Evolutionary conservation across 2,797 vertebrate species (phyloP).

Genomic region (Cossypha heuglini): DNA sequence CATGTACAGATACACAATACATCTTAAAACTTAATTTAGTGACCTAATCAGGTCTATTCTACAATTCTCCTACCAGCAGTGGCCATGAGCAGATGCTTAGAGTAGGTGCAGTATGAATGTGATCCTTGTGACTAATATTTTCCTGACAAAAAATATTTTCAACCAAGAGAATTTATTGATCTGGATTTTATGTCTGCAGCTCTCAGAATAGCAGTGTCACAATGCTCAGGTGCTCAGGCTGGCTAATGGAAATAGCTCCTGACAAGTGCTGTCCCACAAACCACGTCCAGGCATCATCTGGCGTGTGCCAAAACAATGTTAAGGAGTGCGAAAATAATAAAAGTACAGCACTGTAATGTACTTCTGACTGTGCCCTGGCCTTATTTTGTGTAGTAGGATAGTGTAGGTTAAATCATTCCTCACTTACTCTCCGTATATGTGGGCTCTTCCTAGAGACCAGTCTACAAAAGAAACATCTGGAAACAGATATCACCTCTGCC

Average conservation of each 20-base stretch:
- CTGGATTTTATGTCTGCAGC: not conserved
- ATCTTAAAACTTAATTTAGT: not conserved
- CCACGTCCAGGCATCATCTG: not conserved
- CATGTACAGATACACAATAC: fast-evolving
- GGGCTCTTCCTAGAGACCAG: not conserved
- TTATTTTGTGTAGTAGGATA: not conserved
- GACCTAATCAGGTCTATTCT: not conserved
- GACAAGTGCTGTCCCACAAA: not conserved
- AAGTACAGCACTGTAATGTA: not conserved
- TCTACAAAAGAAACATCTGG: not conserved
- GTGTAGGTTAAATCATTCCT: not conserved
- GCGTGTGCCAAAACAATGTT: not conserved
- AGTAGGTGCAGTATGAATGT: not conserved
- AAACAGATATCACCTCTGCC: not conserved
- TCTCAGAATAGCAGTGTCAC: not conserved
- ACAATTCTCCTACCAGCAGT: not conserved
- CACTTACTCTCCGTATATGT: not conserved
- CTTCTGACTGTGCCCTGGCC: not conserved
- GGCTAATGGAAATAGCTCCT: not conserved
- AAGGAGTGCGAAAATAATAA: not conserved
- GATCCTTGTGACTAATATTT: not conserved
- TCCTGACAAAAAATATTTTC: not conserved
- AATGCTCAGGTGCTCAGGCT: not conserved
- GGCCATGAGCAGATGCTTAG: not conserved
- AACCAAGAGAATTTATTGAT: not conserved